phyloP scores from a whole-genome alignment of 2,888 invertebrate species.

The Choreutis nemorana region DNA sequence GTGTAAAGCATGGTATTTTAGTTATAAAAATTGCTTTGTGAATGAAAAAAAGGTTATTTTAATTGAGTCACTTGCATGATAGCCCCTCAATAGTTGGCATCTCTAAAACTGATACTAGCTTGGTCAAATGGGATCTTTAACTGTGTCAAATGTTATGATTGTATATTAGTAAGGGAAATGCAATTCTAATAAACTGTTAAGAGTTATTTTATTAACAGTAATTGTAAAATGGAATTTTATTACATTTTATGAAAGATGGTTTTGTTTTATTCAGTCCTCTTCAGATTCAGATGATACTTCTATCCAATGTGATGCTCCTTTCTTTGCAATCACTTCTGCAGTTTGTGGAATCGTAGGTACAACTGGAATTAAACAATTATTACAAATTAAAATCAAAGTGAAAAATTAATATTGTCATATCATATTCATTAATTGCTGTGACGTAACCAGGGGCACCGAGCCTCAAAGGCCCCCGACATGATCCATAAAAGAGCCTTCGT shows the following conservation, averaged over 20 bases:
- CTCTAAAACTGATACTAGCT: too few relatives aligned
- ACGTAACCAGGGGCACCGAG: too few relatives aligned
- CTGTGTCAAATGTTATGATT: conserved; percentile 26
- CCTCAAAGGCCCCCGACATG: too few relatives aligned
- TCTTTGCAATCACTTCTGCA: conserved; percentile 39
- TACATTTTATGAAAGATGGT: conserved; percentile 42
- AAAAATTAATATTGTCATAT: too few relatives aligned
- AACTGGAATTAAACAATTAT: conserved; percentile 29
- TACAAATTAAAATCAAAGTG: neutral
- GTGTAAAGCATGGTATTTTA: too few relatives aligned
- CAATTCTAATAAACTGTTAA: conserved; percentile 27
- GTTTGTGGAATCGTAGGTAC: conserved; percentile 37
- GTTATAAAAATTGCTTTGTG: too few relatives aligned
- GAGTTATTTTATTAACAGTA: conserved; percentile 37
- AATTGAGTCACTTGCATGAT: too few relatives aligned
- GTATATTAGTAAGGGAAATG: conserved; percentile 35
- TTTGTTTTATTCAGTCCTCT: conserved; percentile 25
- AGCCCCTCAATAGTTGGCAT: too few relatives aligned
- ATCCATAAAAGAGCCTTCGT: too few relatives aligned
- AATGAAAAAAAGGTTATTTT: too few relatives aligned
- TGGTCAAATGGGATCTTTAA: conserved; percentile 16
- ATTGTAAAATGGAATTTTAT: conserved; percentile 40
- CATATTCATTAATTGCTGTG: too few relatives aligned
- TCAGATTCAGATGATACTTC: conserved; percentile 58
- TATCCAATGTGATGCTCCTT: conserved; percentile 44